A percentile compares a stretch with the other conserved stretches of the same genome.
Evolutionary conservation across 2,888 invertebrate species (phyloP).

Genomic region (Callosobruchus maculatus): DNA sequence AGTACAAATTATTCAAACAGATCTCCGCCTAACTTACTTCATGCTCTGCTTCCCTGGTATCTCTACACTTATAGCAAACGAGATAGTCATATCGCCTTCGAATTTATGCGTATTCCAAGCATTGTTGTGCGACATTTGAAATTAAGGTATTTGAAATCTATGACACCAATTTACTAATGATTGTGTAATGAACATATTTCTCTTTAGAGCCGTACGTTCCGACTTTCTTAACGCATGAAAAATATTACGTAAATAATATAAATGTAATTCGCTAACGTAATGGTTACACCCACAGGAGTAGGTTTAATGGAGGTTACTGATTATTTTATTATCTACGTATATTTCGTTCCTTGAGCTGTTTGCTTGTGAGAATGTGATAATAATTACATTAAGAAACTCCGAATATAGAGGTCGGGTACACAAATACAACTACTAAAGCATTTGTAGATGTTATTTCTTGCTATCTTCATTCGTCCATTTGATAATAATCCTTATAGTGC

Average conservation of each 20-base stretch:
- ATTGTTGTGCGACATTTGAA: neutral
- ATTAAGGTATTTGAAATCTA: neutral
- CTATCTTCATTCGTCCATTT: no score
- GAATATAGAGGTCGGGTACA: no score
- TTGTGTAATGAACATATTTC: neutral
- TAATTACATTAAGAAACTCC: no score
- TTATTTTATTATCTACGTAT: no score
- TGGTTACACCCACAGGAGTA: neutral
- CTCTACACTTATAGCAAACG: no score
- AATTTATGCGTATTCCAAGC: neutral
- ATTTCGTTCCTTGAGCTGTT: no score
- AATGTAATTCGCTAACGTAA: neutral
- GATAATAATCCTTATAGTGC: no score
- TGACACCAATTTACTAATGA: neutral
- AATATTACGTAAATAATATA: neutral
- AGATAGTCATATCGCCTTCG: neutral
- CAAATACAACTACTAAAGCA: no score
- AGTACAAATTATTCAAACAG: no score
- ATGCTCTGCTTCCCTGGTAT: neutral
- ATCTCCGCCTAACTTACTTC: neutral
- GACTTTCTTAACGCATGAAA: neutral
- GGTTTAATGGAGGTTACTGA: no score
- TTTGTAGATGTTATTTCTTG: no score
- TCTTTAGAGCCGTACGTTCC: neutral
- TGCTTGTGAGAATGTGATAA: no score